These are phyloP conservation scores for Phragmatobia fuliginosa DNA, from an alignment of 2,888 invertebrate genomes.

Conservation along the genomic window DNA sequence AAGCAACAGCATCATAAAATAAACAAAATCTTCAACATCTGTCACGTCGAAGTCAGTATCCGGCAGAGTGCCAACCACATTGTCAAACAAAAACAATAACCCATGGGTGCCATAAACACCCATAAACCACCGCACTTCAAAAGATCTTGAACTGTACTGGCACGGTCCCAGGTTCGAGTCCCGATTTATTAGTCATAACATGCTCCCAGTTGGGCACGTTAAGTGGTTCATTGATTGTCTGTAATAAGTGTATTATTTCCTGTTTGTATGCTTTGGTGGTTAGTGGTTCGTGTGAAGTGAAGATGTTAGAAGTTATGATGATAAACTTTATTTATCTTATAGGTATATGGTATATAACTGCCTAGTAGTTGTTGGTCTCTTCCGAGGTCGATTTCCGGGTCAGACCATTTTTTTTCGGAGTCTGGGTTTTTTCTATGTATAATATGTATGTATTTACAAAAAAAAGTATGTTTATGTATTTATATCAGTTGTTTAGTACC, in stretches of 20 bases:
- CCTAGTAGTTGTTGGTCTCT: no score
- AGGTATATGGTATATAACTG: no score
- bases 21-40: conserved; percentile 13
- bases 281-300: background rate
- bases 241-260: conserved; percentile 25
- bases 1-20: background rate
- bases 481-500: no score
- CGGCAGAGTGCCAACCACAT: conserved; percentile 35
- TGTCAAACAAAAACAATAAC: conserved; percentile 36
- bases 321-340: background rate
- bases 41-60: conserved; percentile 7
- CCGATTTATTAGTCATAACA: conserved; percentile 28
- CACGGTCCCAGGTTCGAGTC: conserved; percentile 17
- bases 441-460: no score
- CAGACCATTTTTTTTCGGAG: no score
- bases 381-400: no score
- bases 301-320: background rate
- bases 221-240: conserved; percentile 26
- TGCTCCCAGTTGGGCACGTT: conserved; percentile 12
- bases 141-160: conserved; percentile 31
- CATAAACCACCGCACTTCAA: conserved; percentile 52
- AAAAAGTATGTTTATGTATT: no score
- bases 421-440: no score
- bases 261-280: conserved; percentile 7
- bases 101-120: conserved; percentile 28